A percentile compares a stretch with the other conserved stretches of the same genome.
Conservation (phyloP, 2,113 vertebrate genomes). For the Ptilonorhynchus violaceus region DNA sequence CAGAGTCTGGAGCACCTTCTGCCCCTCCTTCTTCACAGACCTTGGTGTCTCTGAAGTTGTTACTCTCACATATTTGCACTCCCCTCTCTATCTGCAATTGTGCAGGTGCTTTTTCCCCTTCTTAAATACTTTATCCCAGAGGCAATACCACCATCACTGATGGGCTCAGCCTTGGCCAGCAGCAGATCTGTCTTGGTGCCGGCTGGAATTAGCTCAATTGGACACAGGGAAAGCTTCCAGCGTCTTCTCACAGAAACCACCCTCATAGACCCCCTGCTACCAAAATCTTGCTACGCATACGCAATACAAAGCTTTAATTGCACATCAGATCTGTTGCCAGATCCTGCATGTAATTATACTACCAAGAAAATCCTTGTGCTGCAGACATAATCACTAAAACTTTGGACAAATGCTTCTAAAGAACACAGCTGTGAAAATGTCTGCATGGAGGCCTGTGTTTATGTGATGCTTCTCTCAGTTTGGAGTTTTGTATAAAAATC, state of each 20-base stretch:
- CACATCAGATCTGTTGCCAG: neutral
- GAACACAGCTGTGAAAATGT: neutral
- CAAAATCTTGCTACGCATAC: neutral
- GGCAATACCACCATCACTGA: fast-evolving
- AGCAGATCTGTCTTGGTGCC: fast-evolving
- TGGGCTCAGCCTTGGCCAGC: neutral
- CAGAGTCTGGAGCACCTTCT: neutral
- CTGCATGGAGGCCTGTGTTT: neutral
- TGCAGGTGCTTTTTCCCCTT: neutral
- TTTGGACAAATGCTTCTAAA: neutral
- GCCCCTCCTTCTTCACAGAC: neutral
- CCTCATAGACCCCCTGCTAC: neutral
- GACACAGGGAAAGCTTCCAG: neutral
- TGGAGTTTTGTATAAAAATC: neutral
- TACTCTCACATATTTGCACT: neutral
- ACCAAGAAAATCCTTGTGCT: neutral
- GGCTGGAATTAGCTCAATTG: neutral
- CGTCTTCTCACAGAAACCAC: neutral
- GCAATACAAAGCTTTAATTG: neutral
- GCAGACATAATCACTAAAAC: neutral
- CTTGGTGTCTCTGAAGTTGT: neutral
- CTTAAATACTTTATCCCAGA: neutral
- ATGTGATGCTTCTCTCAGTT: neutral
- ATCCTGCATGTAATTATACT: neutral
- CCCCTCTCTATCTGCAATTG: neutral